phyloP scores from a whole-genome alignment of 1,140 invertebrate genomes.

The Arctopsyche grandis region DNA sequence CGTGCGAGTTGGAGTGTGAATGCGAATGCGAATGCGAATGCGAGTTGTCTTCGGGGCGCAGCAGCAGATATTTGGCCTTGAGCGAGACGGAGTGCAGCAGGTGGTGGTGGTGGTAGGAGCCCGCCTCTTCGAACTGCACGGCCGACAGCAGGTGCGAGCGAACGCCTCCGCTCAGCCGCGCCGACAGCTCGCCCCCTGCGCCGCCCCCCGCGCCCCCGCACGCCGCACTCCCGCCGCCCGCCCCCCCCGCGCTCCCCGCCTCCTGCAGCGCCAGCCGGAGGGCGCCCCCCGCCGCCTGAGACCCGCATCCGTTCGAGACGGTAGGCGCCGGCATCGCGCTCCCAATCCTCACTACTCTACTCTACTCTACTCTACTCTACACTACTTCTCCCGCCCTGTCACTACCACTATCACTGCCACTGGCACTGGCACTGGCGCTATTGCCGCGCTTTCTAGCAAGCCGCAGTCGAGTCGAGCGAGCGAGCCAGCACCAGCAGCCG shows the following conservation, averaged over 20 bases:
- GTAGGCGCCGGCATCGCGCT: too few species aligned
- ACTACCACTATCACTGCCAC: too few species aligned
- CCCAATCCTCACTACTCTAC: too few species aligned
- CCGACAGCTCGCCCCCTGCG: background rate
- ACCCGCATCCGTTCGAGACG: background rate
- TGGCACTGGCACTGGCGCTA: too few species aligned
- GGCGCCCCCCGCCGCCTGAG: background rate
- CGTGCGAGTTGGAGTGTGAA: background rate
- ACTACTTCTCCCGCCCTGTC: too few species aligned
- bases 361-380: too few species aligned
- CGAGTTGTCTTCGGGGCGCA: background rate
- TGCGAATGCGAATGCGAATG: background rate
- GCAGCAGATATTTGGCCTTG: slow-evolving; percentile 25
- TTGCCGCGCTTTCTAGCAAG: background rate
- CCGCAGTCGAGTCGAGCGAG: too few species aligned
- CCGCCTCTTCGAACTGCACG: slow-evolving; percentile 29
- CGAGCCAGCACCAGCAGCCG: background rate
- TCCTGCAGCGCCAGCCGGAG: slow-evolving; percentile 72
- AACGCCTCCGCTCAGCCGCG: background rate
- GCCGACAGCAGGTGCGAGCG: background rate
- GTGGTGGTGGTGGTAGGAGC: slow-evolving; percentile 3
- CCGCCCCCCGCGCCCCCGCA: background rate
- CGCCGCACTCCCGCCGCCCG: background rate
- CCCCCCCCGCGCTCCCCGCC: slow-evolving; percentile 49
- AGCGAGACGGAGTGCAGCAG: background rate